A percentile compares a stretch with the other conserved stretches of the same genome.
Evolutionary conservation across 2,797 vertebrate genomes (phyloP).

Genomic region (Lagodon rhomboides): DNA sequence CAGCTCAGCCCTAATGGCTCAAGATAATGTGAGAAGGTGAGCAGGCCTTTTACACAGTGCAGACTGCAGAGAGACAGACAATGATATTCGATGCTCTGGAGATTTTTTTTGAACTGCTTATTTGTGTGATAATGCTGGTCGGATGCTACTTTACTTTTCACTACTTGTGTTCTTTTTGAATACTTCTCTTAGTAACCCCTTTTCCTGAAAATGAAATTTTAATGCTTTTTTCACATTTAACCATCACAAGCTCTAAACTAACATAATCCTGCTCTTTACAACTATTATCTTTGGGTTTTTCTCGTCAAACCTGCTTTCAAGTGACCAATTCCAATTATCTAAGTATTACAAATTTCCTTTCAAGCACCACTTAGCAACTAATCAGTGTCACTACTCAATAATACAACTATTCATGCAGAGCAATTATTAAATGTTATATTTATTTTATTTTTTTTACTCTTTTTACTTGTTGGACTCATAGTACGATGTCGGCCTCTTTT

Average conservation of each 20-base stretch:
- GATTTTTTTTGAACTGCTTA: not conserved
- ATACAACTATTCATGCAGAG: not conserved
- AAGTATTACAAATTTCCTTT: not conserved
- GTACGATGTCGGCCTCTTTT: not conserved
- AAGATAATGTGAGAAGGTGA: conserved; percentile 14
- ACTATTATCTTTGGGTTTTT: not conserved
- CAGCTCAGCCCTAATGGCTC: conserved; percentile 28
- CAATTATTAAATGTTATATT: not conserved
- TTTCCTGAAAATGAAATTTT: not conserved
- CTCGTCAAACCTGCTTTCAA: too few relatives aligned
- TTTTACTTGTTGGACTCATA: not conserved
- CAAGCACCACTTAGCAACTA: not conserved
- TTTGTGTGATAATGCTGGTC: not conserved
- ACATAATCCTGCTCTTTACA: not conserved
- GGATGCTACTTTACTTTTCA: not conserved
- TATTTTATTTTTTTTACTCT: too few relatives aligned
- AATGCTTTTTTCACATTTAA: not conserved
- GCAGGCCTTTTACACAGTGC: conserved; percentile 24
- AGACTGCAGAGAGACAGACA: conserved; percentile 17
- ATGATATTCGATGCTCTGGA: conserved; percentile 20
- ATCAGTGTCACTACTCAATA: not conserved
- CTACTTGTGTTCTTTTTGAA: conserved; percentile 1
- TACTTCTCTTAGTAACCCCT: not conserved
- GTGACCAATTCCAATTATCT: not conserved
- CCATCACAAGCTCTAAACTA: not conserved